Percentiles rank a stretch among this genome's conserved stretches.
These are phyloP conservation scores for Leuctra nigra DNA, from an alignment of 2,888 invertebrate genomes.

Conservation along the genomic window DNA sequence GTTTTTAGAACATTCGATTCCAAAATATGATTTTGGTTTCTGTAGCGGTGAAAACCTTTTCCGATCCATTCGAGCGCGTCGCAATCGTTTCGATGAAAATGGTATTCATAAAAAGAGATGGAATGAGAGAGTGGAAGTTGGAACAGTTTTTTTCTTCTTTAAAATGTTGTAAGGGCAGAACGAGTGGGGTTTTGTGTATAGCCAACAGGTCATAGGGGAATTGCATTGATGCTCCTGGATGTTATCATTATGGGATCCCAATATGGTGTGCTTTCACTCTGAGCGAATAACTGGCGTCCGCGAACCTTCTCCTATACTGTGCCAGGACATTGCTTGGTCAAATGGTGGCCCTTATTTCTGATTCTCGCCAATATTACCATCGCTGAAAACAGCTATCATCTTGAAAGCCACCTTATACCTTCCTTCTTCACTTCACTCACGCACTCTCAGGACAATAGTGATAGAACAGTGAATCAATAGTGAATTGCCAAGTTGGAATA, in stretches of 20 bases:
- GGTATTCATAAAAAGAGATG: constrained; percentile 25
- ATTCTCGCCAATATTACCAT: background rate
- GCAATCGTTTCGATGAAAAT: constrained; percentile 23
- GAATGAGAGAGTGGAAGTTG: constrained; percentile 23
- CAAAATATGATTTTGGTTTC: constrained; percentile 25
- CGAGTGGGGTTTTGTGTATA: constrained; percentile 17
- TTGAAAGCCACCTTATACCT: too few relatives aligned
- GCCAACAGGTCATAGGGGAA: constrained; percentile 23
- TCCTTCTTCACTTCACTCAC: too few relatives aligned
- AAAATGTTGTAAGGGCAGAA: constrained; percentile 12
- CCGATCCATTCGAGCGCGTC: constrained; percentile 23
- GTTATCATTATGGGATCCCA: constrained; percentile 18
- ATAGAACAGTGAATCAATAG: too few relatives aligned
- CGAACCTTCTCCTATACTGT: background rate
- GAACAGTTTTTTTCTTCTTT: constrained; percentile 20
- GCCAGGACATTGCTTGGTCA: background rate
- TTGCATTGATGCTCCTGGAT: constrained; percentile 18
- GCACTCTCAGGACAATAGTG: too few relatives aligned
- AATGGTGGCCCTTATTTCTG: background rate
- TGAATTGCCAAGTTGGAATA: too few relatives aligned
- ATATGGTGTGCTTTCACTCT: background rate
- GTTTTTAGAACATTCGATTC: constrained; percentile 22
- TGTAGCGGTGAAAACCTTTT: constrained; percentile 23
- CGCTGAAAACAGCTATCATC: too few relatives aligned
- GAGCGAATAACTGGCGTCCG: background rate